Conservation (phyloP, 2,888 invertebrate genomes). For the Drosophila percnosoma region DNA sequence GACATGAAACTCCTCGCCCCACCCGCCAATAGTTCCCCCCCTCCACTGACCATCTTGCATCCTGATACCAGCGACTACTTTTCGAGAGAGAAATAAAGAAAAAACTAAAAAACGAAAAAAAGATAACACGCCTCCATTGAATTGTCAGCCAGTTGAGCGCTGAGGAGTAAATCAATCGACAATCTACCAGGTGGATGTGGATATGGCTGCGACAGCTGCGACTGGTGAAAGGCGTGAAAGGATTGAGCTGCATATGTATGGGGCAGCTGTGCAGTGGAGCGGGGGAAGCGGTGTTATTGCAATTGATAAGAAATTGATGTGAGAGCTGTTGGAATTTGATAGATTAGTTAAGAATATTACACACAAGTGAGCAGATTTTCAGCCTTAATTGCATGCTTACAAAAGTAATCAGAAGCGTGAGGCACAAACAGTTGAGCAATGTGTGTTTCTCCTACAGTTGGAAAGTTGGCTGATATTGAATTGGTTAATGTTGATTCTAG, state of each 20-base stretch:
- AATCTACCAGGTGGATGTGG: slow-evolving; percentile 53
- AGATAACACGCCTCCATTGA: slow-evolving; percentile 55
- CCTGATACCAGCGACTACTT: slow-evolving; percentile 48
- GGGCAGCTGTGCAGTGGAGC: not conserved
- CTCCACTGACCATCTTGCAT: slow-evolving; percentile 24
- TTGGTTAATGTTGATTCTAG: not conserved
- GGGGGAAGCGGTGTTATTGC: slow-evolving; percentile 11
- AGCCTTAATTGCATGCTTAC: not conserved
- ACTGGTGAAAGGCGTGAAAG: slow-evolving; percentile 78
- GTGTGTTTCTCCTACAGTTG: not conserved
- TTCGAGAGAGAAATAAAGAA: slow-evolving; percentile 9
- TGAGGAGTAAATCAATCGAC: slow-evolving; percentile 63
- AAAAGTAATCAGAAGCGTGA: not conserved
- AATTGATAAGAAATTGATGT: slow-evolving; percentile 47
- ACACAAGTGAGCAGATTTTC: slow-evolving; percentile 1
- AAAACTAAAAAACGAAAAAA: not conserved
- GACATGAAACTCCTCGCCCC: not conserved
- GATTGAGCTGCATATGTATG: slow-evolving; percentile 49
- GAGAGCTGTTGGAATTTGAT: slow-evolving; percentile 33
- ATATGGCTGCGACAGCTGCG: slow-evolving; percentile 42
- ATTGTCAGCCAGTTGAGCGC: slow-evolving; percentile 61
- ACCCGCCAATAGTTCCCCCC: not conserved
- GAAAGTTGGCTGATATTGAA: not conserved
- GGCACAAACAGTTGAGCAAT: not conserved
- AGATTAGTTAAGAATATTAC: slow-evolving; percentile 31